These are phyloP conservation scores for Drosophila anomalata DNA, from an alignment of 2,888 invertebrate genomes.

Conservation along the genomic window DNA sequence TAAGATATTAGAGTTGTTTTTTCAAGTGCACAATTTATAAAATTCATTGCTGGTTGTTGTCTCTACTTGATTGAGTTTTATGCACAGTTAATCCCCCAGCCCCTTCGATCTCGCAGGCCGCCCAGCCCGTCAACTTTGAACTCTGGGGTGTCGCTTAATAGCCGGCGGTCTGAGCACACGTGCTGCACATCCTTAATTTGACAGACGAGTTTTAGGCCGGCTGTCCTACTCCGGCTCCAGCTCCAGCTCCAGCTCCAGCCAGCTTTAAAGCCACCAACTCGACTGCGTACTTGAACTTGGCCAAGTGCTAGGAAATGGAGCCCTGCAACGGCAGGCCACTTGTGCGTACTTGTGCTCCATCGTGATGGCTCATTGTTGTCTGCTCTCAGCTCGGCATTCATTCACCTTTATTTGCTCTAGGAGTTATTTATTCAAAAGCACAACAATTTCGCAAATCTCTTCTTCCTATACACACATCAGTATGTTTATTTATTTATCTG, in stretches of 20 bases:
- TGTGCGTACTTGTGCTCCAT: constrained; percentile 55
- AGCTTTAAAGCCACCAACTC: constrained; percentile 32
- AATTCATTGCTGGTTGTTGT: constrained; percentile 63
- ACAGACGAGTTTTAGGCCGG: constrained; percentile 43
- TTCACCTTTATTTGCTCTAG: constrained; percentile 67
- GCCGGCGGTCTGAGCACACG: constrained; percentile 66
- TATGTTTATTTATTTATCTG: constrained; percentile 60
- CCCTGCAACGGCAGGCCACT: constrained; percentile 34
- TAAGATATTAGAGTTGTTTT: neutral
- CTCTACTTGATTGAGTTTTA: constrained; percentile 77
- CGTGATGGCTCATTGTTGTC: constrained; percentile 56
- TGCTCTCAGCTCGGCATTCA: constrained; percentile 45
- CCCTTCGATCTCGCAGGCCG: neutral
- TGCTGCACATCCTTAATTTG: constrained; percentile 73
- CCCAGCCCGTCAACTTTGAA: neutral
- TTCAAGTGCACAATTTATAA: constrained; percentile 54
- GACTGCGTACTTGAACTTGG: constrained; percentile 42
- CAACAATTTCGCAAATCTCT: constrained; percentile 56
- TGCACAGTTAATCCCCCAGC: constrained; percentile 65
- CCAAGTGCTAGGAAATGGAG: constrained; percentile 26
- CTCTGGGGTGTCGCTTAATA: constrained; percentile 62
- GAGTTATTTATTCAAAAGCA: constrained; percentile 71
- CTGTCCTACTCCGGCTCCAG: neutral
- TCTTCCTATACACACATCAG: constrained; percentile 28
- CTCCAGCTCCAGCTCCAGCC: constrained; percentile 18